Evolutionary conservation across 2,113 vertebrate species (phyloP).

Genomic region (Ctenodactylus gundi): DNA sequence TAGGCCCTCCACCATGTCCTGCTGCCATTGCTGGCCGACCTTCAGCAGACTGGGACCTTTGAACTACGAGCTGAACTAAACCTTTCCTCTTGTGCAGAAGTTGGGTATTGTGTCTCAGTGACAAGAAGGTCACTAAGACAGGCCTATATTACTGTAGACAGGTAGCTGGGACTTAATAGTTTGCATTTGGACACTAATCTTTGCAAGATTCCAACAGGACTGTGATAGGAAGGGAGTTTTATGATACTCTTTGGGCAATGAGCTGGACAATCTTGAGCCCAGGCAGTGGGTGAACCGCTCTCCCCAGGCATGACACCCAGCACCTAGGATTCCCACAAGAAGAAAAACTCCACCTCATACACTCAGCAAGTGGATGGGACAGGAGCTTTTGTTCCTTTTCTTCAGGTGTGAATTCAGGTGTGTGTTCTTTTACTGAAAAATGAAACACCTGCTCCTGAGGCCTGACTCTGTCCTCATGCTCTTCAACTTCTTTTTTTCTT

Average conservation of each 20-base stretch:
- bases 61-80: no score
- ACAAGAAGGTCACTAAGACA: no score
- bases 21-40: no score
- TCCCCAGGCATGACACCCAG: not conserved
- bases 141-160: slow-evolving; percentile 20
- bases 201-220: not conserved
- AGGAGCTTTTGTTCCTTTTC: not conserved
- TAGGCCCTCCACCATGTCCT: no score
- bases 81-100: no score
- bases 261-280: not conserved
- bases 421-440: not conserved
- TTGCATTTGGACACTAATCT: not conserved
- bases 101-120: no score
- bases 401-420: not conserved
- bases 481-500: not conserved
- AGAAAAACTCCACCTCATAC: no score
- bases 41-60: no score
- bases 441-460: not conserved
- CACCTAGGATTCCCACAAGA: not conserved
- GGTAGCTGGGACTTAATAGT: not conserved
- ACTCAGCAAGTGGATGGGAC: fast-evolving
- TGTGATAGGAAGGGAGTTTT: not conserved
- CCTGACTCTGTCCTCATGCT: not conserved
- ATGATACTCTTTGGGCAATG: not conserved
- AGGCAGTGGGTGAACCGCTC: not conserved